Evolutionary conservation across 2,797 vertebrate species (phyloP), one percentile per base, ranked within the genome.

Genomic region (Myiotriccus ornatus): DNA sequence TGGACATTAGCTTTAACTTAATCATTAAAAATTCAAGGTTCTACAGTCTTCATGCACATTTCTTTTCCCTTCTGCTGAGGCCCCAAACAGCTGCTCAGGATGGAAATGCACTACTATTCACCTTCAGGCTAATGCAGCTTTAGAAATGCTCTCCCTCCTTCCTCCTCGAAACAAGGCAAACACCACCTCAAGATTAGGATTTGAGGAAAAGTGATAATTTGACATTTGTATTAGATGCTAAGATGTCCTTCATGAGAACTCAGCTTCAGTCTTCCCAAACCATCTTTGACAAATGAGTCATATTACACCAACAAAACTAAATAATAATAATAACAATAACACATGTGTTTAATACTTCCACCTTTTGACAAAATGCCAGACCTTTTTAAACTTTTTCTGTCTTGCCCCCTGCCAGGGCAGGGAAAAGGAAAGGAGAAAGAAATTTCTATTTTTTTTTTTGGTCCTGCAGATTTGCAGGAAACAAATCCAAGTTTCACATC

Each of bases 401-500:
- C 25, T 12, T 21, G 7, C 8, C 5, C 14, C 6, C 8, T 8
- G 4, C 19, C 32, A 49, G 4, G 23, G 32, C 18, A 73, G 30
- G 7, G 62, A 32, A 85, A 85, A 18, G 78, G 16, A 83, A 35
- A 73, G 12, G 22, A 70, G 20, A 43, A 14, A 74, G 27, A 59
- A 41, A 41, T 41, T 41, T 41, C 76, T 56, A 82, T 76, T 73
- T 37, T 77, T 77, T 37, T 77, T 27, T 28, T 44, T 0, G 0
- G 37, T 68, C 53, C 63, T 69, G 47, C 44, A 71, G 44, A 55
- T 75, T 87, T 85, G 43, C 53, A 73, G 55, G 37, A 75, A 81
- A 10, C 52, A 76, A 68, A 91, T 53, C 52, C 69, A 94, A 86
- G 78, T 95, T 94, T 90, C 71, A 94, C 55, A 83, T 81, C 35